Conservation (phyloP, 2,888 invertebrate genomes). For the Phengaris arion region DNA sequence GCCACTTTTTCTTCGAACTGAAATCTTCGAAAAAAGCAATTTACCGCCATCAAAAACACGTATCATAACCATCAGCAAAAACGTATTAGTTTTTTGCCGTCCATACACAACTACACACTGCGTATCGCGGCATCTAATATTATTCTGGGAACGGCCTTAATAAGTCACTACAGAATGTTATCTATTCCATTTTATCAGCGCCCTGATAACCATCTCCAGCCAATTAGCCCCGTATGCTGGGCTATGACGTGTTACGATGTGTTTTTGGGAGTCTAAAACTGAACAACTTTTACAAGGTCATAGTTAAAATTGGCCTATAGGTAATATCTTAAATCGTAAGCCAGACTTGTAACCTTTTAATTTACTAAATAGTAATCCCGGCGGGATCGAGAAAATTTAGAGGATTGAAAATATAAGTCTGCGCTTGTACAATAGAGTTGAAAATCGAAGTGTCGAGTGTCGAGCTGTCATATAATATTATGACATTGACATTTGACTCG, state of each 20-base stretch:
- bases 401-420: no score
- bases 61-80: conserved; percentile 14
- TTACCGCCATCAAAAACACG: background rate
- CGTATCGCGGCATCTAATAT: conserved; percentile 78
- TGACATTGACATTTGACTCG: no score
- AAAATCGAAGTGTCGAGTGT: no score
- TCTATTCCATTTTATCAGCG: conserved; percentile 78
- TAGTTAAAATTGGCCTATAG: background rate
- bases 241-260: conserved; percentile 56
- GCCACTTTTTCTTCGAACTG: background rate
- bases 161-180: conserved; percentile 81
- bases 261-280: conserved; percentile 5
- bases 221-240: conserved; percentile 80
- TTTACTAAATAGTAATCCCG: no score
- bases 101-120: conserved; percentile 64
- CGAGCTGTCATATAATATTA: no score
- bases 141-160: conserved; percentile 81
- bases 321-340: no score
- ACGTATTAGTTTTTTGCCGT: conserved; percentile 48
- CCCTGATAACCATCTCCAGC: conserved; percentile 75
- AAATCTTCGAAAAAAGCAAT: conserved; percentile 21
- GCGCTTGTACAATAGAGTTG: no score
- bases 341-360: no score
- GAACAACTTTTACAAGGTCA: conserved; percentile 9
- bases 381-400: no score